These are phyloP conservation scores for Propithecus deckenii DNA, from an alignment of 2,797 vertebrate genomes.

Conservation along the genomic window DNA sequence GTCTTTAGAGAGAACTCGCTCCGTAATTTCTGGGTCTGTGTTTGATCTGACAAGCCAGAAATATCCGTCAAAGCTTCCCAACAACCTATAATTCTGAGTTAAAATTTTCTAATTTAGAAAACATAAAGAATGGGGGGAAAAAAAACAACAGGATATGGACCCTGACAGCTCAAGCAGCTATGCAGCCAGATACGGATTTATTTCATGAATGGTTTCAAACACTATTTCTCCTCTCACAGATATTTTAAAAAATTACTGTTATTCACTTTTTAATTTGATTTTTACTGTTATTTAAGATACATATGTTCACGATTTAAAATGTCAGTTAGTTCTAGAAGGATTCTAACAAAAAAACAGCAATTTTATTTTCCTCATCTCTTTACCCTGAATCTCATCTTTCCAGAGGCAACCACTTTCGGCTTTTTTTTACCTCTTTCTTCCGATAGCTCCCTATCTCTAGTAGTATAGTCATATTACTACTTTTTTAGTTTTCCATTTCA, in stretches of 20 bases:
- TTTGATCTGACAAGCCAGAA: conserved; percentile 54
- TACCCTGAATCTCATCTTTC: neutral
- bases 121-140: neutral
- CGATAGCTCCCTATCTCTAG: neutral
- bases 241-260: neutral
- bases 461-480: neutral
- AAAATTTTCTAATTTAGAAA: conserved; percentile 62
- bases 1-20: neutral
- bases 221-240: neutral
- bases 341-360: neutral
- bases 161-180: neutral
- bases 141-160: neutral
- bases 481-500: neutral
- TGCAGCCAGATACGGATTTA: neutral
- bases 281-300: conserved; percentile 10
- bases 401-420: neutral
- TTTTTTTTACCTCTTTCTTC: neutral
- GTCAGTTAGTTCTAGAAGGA: neutral
- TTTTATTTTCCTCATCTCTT: neutral
- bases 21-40: conserved; percentile 46
- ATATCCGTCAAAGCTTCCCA: conserved; percentile 26
- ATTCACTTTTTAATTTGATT: conserved; percentile 1
- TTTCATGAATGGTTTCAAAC: neutral
- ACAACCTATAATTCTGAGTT: conserved; percentile 61
- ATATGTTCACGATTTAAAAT: neutral